Evolutionary conservation across 1,140 invertebrate species (phyloP), one percentile per base, ranked within the genome.

Genomic region (Trichoplusia ni): DNA sequence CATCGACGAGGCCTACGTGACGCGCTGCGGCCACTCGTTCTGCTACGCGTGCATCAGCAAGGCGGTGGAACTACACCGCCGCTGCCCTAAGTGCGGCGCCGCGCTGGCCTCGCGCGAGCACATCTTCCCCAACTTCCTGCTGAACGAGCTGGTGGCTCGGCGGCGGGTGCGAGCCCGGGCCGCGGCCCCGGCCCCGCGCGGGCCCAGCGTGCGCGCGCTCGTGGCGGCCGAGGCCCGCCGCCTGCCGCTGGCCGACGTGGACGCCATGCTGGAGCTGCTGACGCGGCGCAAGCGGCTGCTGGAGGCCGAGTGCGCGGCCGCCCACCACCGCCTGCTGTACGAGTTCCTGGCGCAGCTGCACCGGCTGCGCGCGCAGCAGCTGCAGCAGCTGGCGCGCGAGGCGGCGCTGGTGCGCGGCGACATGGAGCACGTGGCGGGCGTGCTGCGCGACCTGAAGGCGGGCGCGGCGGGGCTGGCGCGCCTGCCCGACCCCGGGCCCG

Each of bases 21-120:
- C 97, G 0, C 94, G 95, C 67, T 99, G 98, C 91, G 98, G 98
- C 1, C 98, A 99, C 84, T 98, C 97, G 2, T 99, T 97, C 90
- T 99, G 98, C 91, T 94, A 94, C 82, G 92, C 92, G 38, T 99
- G 98, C 84, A 97, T 99, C 49, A 92, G 92, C 40, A 94, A 94
- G 73, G 94, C 95, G 2, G 92, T 99, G 9, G 95, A 97, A 79
- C 90, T 93, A n/a, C 94, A 92, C 65, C 94, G 94, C 35, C 91
- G 95, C 33, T 99, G 98, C 91, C 97, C 98, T 0, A 97, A 97
- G 82, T 98, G 97, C 84, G 95, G 94, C 72, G 94, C 93, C 53
- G 89, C 93, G 16, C 91, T 98, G 7, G 93, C 93, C 0, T 93
- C 92, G 25, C 91, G 93, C 29, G 95, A 97, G 56, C 92, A 95